phyloP scores from a whole-genome alignment of 2,797 vertebrate species.

The Neosilurus hyrtlii region DNA sequence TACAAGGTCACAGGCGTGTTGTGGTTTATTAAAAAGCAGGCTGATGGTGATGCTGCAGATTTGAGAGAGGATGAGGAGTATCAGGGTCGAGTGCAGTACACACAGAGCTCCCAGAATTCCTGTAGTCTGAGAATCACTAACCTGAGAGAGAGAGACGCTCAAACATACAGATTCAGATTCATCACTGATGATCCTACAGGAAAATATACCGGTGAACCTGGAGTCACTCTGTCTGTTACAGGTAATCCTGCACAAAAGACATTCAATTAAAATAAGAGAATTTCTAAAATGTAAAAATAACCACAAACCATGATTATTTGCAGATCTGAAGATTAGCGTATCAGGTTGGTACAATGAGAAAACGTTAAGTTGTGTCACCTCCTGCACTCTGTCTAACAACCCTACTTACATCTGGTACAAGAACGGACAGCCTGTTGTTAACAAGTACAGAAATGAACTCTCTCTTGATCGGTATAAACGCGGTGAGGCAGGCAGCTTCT shows the following conservation, averaged over 20 bases:
- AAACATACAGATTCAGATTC: constrained; percentile 56
- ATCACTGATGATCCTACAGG: rapidly evolving
- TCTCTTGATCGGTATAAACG: too few relatives aligned
- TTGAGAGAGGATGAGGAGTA: constrained; percentile 8
- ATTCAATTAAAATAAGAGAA: neutral
- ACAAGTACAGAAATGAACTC: neutral
- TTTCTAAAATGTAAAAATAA: neutral
- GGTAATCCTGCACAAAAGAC: constrained; percentile 43
- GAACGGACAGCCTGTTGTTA: neutral
- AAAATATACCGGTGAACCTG: constrained; percentile 34
- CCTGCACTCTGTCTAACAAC: constrained; percentile 32
- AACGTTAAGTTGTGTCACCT: constrained; percentile 26
- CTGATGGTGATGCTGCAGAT: neutral
- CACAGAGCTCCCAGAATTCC: constrained; percentile 20
- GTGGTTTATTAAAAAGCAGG: constrained; percentile 12
- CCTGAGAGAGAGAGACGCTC: constrained; percentile 51
- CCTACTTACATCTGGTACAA: constrained; percentile 40
- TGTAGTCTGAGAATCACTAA: constrained; percentile 56
- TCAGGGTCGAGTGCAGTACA: constrained; percentile 9
- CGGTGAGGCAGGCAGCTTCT: neutral
- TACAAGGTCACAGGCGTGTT: neutral
- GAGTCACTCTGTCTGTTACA: constrained; percentile 59
- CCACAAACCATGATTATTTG: neutral
- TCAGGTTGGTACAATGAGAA: neutral
- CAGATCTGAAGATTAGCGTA: constrained; percentile 35